phyloP scores from a whole-genome alignment of 1,140 invertebrate genomes.

The Antheraea pernyi region DNA sequence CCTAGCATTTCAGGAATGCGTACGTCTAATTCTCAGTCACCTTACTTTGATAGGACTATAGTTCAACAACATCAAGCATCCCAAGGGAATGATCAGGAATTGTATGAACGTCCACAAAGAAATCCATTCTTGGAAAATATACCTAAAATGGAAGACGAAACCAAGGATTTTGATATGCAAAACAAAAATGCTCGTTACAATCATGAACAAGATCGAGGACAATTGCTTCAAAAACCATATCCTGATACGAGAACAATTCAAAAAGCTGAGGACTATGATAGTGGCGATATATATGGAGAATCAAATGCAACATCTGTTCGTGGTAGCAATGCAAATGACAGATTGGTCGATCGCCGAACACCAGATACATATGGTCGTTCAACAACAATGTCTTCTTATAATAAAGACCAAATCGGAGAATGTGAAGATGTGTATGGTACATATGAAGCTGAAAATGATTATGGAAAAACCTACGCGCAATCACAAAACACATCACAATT shows the following conservation, averaged over 20 bases:
- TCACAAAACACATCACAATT: conserved; percentile 55
- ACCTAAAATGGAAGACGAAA: conserved; percentile 32
- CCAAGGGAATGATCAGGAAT: conserved; percentile 48
- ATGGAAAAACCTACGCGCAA: conserved; percentile 50
- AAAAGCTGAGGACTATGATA: conserved; percentile 43
- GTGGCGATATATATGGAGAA: conserved; percentile 61
- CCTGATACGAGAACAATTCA: conserved; percentile 42
- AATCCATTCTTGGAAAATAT: conserved; percentile 67
- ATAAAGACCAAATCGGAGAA: conserved; percentile 80
- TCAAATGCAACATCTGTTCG: conserved; percentile 41
- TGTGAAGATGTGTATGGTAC: conserved; percentile 89
- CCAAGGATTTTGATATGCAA: conserved; percentile 32
- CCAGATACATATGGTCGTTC: conserved; percentile 90
- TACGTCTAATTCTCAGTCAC: conserved; percentile 63
- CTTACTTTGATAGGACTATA: conserved; percentile 73
- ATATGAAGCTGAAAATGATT: conserved; percentile 50
- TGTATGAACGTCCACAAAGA: conserved; percentile 52
- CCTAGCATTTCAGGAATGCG: conserved; percentile 46
- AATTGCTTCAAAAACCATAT: conserved; percentile 40
- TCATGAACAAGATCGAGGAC: conserved; percentile 29
- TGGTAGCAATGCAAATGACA: conserved; percentile 52
- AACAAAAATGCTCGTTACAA: conserved; percentile 26
- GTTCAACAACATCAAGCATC: conserved; percentile 57
- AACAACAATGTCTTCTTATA: conserved; percentile 70
- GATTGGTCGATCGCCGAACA: conserved; percentile 84